These are phyloP conservation scores for Mechanitis mazaeus DNA, from an alignment of 2,888 invertebrate species.

Conservation along the genomic window DNA sequence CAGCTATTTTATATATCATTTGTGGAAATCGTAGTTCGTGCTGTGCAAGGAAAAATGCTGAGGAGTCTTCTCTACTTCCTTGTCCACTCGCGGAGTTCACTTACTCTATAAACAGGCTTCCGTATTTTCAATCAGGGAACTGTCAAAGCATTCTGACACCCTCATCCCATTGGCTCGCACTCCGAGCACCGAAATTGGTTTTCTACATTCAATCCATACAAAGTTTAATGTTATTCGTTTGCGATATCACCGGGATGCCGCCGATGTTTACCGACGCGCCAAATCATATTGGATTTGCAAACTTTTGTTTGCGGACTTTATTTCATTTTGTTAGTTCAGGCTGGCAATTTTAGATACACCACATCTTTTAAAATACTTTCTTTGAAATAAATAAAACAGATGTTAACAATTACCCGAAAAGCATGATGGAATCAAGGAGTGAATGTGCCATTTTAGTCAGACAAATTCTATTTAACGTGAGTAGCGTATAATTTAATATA, in stretches of 20 bases:
- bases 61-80: not conserved
- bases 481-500: too few species aligned
- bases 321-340: conserved; percentile 75
- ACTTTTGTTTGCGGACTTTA: conserved; percentile 77
- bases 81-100: conserved; percentile 45
- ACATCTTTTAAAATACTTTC: conserved; percentile 10
- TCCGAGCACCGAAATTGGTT: conserved; percentile 77
- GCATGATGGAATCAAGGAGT: too few species aligned
- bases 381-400: not conserved
- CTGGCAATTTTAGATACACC: conserved; percentile 63
- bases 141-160: conserved; percentile 79
- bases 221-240: conserved; percentile 78
- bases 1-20: too few species aligned
- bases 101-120: conserved; percentile 76
- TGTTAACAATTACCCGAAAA: too few species aligned
- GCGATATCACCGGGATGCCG: conserved; percentile 77
- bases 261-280: conserved; percentile 75
- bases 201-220: conserved; percentile 78
- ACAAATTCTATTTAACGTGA: too few species aligned
- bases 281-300: conserved; percentile 78
- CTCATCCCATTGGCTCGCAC: conserved; percentile 77
- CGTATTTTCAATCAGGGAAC: conserved; percentile 80
- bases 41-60: too few species aligned
- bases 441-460: too few species aligned
- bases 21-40: too few species aligned